Base-by-base conservation (phyloP, 2,113 vertebrate species). In the Xenopus borealis region DNA sequence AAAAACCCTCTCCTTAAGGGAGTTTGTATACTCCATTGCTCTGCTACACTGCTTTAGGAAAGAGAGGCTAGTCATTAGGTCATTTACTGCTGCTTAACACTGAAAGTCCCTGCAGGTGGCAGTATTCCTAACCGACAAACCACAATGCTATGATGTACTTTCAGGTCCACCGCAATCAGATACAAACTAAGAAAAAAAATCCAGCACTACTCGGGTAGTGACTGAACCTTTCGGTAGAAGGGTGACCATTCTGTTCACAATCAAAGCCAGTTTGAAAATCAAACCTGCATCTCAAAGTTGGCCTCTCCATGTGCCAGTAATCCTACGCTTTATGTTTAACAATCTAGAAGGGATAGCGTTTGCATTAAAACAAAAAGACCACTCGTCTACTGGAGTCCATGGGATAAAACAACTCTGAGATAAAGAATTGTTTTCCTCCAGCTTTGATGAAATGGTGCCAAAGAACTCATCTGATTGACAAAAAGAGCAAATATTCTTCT, bases 381-480 rank as follows among this genome's bases (percentile, higher is more conserved):
- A 47, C 84, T 72, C 66, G 80, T 67, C 85, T 82, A 80, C 83
- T 85, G 82, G 83, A 85, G 83, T 78, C 84, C 87, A 84, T 83
- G 80, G 61, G 2, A 73, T 55, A 85, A 68, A 86, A 88, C 91
- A 93, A 93, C 91, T 91, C 94, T 94, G 88, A 91, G 89, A 84
- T 86, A 89, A 91, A 88, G 88, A 89, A 89, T 90, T 91, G 88
- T 87, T 85, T 88, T 89, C 89, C 86, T 17, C 69, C 86, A 80
- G 91, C 89, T 91, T 87, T 89, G 85, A 83, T 77, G 80, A 80
- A 45, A 33, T 16, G 74, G 79, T 78, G 81, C 88, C 88, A 88
- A 86, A 86, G 89, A 89, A 89, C 87, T 88, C 79, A 83, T 79
- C 44, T 88, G 89, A 90, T 88, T 86, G 86, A 86, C 88, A 85